Evolutionary conservation across 1,140 invertebrate genomes (phyloP), one percentile per base, ranked within the genome.

Genomic region (Rhyzopertha dominica): DNA sequence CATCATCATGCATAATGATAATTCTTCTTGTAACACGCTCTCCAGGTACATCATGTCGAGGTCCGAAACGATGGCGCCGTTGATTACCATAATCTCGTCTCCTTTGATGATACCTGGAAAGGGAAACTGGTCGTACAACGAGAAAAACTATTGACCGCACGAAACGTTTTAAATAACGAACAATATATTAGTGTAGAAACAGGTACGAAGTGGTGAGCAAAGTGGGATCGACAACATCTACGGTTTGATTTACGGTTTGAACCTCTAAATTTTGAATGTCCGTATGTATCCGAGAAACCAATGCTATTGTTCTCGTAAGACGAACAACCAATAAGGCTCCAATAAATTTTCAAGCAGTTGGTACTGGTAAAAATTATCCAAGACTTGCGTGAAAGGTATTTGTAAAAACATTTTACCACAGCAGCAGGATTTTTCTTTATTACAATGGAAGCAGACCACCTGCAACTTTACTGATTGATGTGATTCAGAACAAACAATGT

Each of bases 1-100:
- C 81, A 97, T 93, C 85, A 95, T 97, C 82, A 97, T 90, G 72
- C 90, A 94, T n/a, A 98, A 77, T 18, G 88, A 85, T 23, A 91
- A 77, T 63, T 95, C 93, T 69, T 97, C 94, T 72, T 96, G 91
- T 43, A 98, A 76, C 23, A 96, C 89, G 62, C 84, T 85, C 69
- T 97, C 95, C 62, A 98, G 80, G 75, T 95, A 97, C 87, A 98
- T 97, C 94, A 98, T 98, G 77, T 98, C 94, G 71, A 98, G 76
- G 72, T 97, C 94, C 51, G 89, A 92, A 29, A 98, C 93, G 62
- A 97, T 91, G 49, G 93, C 91, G 49, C 94, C 90, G 73, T 98
- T 98, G 69, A 98, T 95, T 58, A 98, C 92, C 81, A 98, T 92
- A 66, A 98, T 95, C 73, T 98, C 94, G 71, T 98, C 95, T 56